Evolutionary conservation across 2,113 vertebrate genomes (phyloP).

Genomic region (Tachuris rubrigastra): DNA sequence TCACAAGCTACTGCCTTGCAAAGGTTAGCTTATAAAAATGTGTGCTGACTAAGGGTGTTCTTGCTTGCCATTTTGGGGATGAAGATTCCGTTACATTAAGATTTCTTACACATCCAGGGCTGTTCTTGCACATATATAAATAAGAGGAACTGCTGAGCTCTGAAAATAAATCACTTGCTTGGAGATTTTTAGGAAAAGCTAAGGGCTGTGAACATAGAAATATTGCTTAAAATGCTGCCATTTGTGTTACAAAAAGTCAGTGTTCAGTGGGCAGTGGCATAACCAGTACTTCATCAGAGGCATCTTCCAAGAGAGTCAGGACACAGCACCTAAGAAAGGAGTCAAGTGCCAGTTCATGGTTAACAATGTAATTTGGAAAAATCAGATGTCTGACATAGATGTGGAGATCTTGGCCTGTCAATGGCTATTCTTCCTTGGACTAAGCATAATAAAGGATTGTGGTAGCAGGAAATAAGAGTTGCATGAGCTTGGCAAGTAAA

Average conservation of each 20-base stretch:
- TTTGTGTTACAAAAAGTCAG: not conserved
- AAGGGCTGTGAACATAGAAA: not conserved
- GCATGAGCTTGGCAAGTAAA: not conserved
- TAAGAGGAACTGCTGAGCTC: not conserved
- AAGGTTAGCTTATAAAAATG: constrained; percentile 6
- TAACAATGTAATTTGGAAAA: not conserved
- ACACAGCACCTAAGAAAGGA: not conserved
- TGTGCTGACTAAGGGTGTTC: not conserved
- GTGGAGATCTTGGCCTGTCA: not conserved
- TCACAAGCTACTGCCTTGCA: not conserved
- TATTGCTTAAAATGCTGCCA: not conserved
- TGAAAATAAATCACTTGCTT: not conserved
- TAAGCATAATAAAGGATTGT: not conserved
- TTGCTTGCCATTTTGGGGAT: not conserved
- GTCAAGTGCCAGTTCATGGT: not conserved
- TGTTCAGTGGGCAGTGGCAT: not conserved
- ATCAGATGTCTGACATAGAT: accelerated
- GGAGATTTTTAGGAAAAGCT: not conserved
- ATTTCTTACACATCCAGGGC: not conserved
- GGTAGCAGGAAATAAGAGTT: not conserved
- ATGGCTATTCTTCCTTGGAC: not conserved
- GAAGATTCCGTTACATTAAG: not conserved
- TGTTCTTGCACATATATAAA: not conserved
- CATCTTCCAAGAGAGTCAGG: not conserved
- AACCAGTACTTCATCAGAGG: not conserved